Percentiles rank a stretch among this genome's conserved stretches.
Evolutionary conservation across 2,113 vertebrate genomes (phyloP).

Genomic region (Caracal caracal): DNA sequence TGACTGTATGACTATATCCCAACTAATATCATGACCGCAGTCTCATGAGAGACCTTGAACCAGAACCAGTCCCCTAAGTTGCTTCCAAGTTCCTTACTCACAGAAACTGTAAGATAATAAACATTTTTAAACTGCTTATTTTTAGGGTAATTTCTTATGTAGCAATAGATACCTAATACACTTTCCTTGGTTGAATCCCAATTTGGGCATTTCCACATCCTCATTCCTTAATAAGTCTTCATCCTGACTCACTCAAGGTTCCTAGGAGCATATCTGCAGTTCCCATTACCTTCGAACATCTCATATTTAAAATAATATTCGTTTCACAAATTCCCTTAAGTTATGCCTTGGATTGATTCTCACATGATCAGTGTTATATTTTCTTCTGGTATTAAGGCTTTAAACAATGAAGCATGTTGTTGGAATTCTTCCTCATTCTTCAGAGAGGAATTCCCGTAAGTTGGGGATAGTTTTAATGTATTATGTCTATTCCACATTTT

Average conservation of each 20-base stretch:
- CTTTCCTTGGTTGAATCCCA: not conserved
- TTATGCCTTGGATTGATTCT: not conserved
- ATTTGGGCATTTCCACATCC: not conserved
- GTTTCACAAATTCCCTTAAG: not conserved
- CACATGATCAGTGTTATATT: not conserved
- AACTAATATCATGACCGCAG: not conserved
- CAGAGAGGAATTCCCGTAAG: constrained; percentile 1
- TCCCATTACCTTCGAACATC: not conserved
- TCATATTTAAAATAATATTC: not conserved
- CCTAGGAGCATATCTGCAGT: not conserved
- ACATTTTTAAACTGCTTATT: not conserved
- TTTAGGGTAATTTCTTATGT: not conserved
- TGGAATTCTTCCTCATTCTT: not conserved
- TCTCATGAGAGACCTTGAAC: not conserved
- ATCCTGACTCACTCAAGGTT: not conserved
- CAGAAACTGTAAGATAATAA: not conserved
- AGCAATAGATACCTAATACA: not conserved
- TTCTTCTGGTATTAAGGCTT: not conserved
- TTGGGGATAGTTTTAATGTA: constrained; percentile 1
- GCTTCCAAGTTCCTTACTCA: not conserved
- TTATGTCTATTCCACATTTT: not conserved
- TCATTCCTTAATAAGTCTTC: not conserved
- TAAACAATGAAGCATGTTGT: not conserved
- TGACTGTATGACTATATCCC: not conserved
- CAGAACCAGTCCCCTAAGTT: not conserved